phyloP scores from a whole-genome alignment of 1,140 invertebrate genomes.

The Heliothis virescens region DNA sequence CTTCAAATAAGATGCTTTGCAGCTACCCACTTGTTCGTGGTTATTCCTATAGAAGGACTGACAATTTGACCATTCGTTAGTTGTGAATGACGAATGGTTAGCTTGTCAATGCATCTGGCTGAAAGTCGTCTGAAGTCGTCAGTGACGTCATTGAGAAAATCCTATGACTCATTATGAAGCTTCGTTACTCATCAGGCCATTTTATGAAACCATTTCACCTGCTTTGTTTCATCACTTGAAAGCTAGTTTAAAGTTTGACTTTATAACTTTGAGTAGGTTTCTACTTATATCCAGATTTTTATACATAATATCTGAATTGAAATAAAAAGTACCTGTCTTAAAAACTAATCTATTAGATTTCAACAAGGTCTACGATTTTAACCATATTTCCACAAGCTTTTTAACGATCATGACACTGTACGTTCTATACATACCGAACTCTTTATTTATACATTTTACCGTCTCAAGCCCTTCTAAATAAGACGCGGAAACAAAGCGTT shows the following conservation, averaged over 20 bases:
- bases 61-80: background rate
- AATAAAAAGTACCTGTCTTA: no score
- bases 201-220: no score
- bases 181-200: no score
- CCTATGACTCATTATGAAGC: no score
- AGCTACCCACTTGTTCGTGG: background rate
- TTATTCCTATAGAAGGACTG: conserved; percentile 5
- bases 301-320: no score
- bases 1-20: background rate
- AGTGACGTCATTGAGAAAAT: no score
- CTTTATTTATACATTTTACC: conserved; percentile 16
- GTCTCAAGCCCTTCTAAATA: conserved; percentile 24
- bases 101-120: background rate
- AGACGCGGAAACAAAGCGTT: conserved; percentile 64
- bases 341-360: no score
- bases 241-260: background rate
- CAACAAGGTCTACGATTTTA: no score
- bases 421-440: background rate
- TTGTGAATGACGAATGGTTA: background rate
- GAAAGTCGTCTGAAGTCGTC: background rate
- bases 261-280: no score
- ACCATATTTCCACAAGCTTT: background rate
- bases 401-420: background rate
- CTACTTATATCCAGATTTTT: no score
- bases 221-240: no score